phyloP scores from a whole-genome alignment of 1,140 invertebrate species.

The Drosophila kepulauana region DNA sequence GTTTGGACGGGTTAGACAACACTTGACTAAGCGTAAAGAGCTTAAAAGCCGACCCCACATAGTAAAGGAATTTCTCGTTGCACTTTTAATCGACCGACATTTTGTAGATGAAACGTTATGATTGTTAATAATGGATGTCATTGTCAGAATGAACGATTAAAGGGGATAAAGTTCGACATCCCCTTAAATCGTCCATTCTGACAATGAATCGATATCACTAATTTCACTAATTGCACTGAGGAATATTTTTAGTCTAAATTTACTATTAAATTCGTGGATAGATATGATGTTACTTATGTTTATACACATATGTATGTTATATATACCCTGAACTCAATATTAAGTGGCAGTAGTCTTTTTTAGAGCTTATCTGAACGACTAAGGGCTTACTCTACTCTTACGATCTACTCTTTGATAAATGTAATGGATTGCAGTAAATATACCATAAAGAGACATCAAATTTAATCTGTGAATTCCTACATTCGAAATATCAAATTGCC shows the following conservation, averaged over 20 bases:
- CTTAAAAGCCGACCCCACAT: slow-evolving; percentile 9
- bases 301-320: too few relatives aligned
- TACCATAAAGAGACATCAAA: too few relatives aligned
- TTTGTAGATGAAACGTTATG: slow-evolving; percentile 35
- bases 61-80: slow-evolving; percentile 36
- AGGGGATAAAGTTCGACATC: background rate
- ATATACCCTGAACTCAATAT: too few relatives aligned
- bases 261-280: too few relatives aligned
- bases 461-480: too few relatives aligned
- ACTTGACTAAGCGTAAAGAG: slow-evolving; percentile 3
- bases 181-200: background rate
- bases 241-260: background rate
- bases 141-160: background rate
- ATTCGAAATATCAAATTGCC: too few relatives aligned
- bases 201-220: slow-evolving; percentile 15
- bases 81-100: slow-evolving; percentile 18
- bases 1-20: slow-evolving; percentile 10
- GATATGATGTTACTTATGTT: too few relatives aligned
- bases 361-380: too few relatives aligned
- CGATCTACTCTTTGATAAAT: too few relatives aligned
- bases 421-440: too few relatives aligned
- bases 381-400: too few relatives aligned
- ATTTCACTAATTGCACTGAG: background rate
- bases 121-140: slow-evolving; percentile 38
- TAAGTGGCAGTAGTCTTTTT: too few relatives aligned